Base-by-base conservation (phyloP, 2,888 invertebrate genomes). In the Spicauda simplicius region DNA sequence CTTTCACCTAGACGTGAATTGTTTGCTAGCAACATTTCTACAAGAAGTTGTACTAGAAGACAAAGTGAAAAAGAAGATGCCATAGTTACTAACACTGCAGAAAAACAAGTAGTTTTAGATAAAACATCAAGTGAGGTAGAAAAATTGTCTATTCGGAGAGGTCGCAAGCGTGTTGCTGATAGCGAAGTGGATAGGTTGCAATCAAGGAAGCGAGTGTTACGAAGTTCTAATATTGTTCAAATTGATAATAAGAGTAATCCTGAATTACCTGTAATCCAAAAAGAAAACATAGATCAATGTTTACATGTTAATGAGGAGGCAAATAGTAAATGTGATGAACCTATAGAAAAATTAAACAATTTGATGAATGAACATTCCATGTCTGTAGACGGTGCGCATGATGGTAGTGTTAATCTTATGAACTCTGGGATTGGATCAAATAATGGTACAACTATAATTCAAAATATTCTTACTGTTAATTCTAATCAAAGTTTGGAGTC, bases 141-240 rank as follows among this genome's bases (percentile, higher is more conserved):
- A 37, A 45, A 16, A 57, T 61, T 61, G 53, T 62, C 71, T 57
- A 50, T 61, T 54, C 74, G 70, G 30, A 83, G 78, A 73, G 67
- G 72, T 16, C 75, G 72, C 14, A 84, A 80, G 72, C 76, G 76
- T 41, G 53, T 69, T 30, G 76, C 80, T 60, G 66, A 55, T 16
- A 69, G 70, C 19, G 79, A 81, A 73, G 68, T 58, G 16, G 41
- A 61, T 18, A 20, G 12, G 37, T 52, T 30, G 41, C 56, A 12
- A 20, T 33, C 16, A 37, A 72, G 72, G 41, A 86, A 84, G 73
- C 78, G 86, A 74, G 73, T 81, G 37, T 73, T 87, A 70, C 82
- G 85, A 52, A 87, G 85, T 75, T 76, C 81, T 33, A 72, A 69
- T 61, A 16, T 16, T 14, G 16, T 6, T 48, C 48, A 16, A 16